Percentiles rank a stretch among this genome's conserved stretches.
Evolutionary conservation across 2,797 vertebrate genomes (phyloP).

Genomic region (Enteromius trimaculatus): DNA sequence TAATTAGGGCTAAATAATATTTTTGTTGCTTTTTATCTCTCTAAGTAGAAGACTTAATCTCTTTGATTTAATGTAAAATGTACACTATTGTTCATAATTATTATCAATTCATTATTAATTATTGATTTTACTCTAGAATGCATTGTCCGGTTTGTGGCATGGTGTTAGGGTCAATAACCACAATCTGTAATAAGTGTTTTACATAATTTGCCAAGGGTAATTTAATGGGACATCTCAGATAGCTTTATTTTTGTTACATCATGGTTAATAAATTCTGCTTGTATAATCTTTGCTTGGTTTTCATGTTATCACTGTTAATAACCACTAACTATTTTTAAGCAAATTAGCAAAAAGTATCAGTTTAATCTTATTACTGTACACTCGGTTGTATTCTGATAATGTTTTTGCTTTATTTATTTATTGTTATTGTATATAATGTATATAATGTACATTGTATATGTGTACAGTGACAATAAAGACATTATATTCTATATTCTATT

Average conservation of each 20-base stretch:
- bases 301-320: background rate
- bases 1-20: slow-evolving; percentile 57
- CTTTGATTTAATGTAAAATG: slow-evolving; percentile 54
- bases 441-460: too few species aligned
- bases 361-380: background rate
- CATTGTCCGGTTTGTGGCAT: background rate
- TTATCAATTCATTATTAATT: background rate
- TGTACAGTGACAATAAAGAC: too few species aligned
- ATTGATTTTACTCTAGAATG: background rate
- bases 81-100: slow-evolving; percentile 27
- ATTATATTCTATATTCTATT: too few species aligned
- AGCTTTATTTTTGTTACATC: background rate
- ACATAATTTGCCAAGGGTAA: background rate
- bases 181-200: background rate
- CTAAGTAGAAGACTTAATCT: slow-evolving; percentile 57
- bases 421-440: too few species aligned
- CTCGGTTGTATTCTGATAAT: background rate
- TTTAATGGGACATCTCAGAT: background rate
- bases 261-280: background rate
- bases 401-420: background rate
- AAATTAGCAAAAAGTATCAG: background rate
- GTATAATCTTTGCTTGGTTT: background rate
- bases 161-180: background rate
- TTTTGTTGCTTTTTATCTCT: slow-evolving; percentile 44
- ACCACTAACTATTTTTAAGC: background rate